Evolutionary conservation across 2,888 invertebrate species (phyloP).

Genomic region (Cryptocheilus praepositus): DNA sequence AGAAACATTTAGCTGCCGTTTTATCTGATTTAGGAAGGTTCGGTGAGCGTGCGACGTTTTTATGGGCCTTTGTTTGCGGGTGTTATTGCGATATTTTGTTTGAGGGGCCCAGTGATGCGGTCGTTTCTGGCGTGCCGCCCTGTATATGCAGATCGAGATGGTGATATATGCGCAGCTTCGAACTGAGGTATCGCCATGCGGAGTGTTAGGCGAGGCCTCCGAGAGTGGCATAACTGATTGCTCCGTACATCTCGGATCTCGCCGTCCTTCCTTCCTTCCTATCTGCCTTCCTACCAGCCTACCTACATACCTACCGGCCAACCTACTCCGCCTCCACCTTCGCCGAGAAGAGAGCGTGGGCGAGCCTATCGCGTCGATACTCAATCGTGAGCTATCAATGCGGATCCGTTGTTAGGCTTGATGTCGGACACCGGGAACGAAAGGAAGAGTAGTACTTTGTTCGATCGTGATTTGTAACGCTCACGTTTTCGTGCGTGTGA

Average conservation of each 20-base stretch:
- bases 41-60: too few relatives aligned
- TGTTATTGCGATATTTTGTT: too few relatives aligned
- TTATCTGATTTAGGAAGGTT: too few relatives aligned
- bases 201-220: slow-evolving; percentile 37
- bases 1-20: not conserved
- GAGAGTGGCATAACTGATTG: slow-evolving; percentile 45
- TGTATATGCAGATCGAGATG: slow-evolving; percentile 13
- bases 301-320: slow-evolving; percentile 24
- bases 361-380: slow-evolving; percentile 6
- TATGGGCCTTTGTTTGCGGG: too few relatives aligned
- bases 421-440: too few relatives aligned
- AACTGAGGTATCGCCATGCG: slow-evolving; percentile 40
- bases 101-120: too few relatives aligned
- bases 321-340: too few relatives aligned
- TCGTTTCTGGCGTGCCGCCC: not conserved
- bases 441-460: too few relatives aligned
- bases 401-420: too few relatives aligned
- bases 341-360: not conserved
- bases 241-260: slow-evolving; percentile 42
- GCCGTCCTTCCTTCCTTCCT: slow-evolving; percentile 41
- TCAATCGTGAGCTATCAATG: not conserved
- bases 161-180: slow-evolving; percentile 45
- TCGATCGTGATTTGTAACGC: too few relatives aligned
- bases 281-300: slow-evolving; percentile 30
- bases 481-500: too few relatives aligned